Percentiles rank a stretch among this genome's conserved stretches.
These are phyloP conservation scores for Corynorhinus townsendii DNA, from an alignment of 2,113 vertebrate genomes.

Conservation along the genomic window DNA sequence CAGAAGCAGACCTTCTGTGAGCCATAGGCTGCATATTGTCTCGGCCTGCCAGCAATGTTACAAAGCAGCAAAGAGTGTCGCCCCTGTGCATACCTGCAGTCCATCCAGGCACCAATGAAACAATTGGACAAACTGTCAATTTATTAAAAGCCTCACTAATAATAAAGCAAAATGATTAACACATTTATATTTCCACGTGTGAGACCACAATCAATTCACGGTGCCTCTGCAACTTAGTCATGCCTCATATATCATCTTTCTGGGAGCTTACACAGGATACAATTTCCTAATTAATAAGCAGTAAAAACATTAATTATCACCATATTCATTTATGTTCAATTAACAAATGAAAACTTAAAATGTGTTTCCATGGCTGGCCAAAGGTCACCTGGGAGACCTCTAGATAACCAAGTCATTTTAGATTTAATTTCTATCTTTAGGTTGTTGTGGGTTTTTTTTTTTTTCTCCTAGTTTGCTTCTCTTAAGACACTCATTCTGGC, in stretches of 20 bases:
- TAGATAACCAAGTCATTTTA: background rate
- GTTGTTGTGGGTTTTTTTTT: background rate
- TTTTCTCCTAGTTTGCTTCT: background rate
- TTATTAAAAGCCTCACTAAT: conserved; percentile 28
- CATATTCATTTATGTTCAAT: conserved; percentile 67
- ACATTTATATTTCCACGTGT: conserved; percentile 62
- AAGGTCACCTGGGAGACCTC: conserved; percentile 14
- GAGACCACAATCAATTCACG: conserved; percentile 69
- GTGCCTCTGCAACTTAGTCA: conserved; percentile 65
- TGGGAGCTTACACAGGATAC: conserved; percentile 64
- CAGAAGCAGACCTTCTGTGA: conserved; percentile 53
- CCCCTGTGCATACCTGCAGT: conserved; percentile 5
- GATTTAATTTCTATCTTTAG: background rate
- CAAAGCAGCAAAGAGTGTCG: conserved; percentile 44
- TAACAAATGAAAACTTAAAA: conserved; percentile 66
- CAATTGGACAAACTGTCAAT: conserved; percentile 36
- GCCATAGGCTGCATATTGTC: conserved; percentile 16
- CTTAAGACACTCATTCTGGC: background rate
- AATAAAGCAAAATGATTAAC: conserved; percentile 46
- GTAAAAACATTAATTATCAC: conserved; percentile 71
- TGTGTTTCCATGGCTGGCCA: background rate
- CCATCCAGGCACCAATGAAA: background rate
- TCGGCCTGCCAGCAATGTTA: conserved; percentile 58
- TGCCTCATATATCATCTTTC: conserved; percentile 72
- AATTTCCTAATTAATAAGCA: conserved; percentile 78